Evolutionary conservation across 2,888 invertebrate genomes (phyloP).

Genomic region (Eurois occulta): DNA sequence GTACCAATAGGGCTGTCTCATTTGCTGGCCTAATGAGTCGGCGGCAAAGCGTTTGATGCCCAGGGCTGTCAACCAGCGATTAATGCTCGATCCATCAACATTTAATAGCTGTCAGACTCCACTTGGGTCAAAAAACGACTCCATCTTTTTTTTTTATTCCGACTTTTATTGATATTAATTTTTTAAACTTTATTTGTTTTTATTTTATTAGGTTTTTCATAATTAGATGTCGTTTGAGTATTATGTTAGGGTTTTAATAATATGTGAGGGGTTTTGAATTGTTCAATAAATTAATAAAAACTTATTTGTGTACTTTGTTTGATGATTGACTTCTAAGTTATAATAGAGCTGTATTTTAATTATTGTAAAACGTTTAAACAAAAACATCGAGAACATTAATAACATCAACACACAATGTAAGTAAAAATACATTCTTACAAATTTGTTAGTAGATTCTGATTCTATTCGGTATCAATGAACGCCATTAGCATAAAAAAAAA

Average conservation of each 20-base stretch:
- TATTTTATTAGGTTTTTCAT: conserved; percentile 52
- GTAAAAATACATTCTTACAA: neutral
- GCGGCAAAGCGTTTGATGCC: conserved; percentile 76
- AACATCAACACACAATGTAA: no score
- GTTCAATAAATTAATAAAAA: conserved; percentile 4
- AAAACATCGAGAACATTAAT: neutral
- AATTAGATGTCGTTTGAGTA: conserved; percentile 44
- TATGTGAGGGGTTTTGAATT: conserved; percentile 21
- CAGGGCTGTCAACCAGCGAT: conserved; percentile 77
- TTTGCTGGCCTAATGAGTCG: conserved; percentile 77
- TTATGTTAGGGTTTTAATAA: neutral
- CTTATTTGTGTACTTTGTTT: conserved; percentile 2
- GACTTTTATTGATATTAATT: conserved; percentile 70
- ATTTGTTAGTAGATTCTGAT: neutral
- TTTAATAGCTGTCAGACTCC: conserved; percentile 73
- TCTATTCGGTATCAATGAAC: neutral
- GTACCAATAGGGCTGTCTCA: conserved; percentile 59
- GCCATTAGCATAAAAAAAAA: neutral
- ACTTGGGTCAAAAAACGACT: conserved; percentile 51
- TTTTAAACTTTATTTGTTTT: conserved; percentile 62
- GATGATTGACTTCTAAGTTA: neutral
- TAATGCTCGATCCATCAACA: conserved; percentile 80
- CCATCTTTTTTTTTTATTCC: conserved; percentile 66
- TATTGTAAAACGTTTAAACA: neutral
- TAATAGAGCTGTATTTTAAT: neutral